Evolutionary conservation across 2,888 invertebrate genomes (phyloP).

Genomic region (Eucriotettix oculatus): DNA sequence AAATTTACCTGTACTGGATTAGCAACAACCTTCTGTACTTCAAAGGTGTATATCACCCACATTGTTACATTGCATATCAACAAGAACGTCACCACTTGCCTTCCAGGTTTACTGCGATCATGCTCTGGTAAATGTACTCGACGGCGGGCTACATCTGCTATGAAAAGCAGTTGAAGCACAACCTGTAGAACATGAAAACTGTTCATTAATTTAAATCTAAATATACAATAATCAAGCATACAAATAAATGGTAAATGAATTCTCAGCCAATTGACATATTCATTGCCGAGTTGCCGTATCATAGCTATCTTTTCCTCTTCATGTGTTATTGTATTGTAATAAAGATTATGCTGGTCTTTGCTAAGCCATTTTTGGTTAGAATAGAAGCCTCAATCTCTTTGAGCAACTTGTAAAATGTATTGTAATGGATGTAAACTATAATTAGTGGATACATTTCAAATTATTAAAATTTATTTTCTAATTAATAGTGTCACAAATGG

Average conservation of each 20-base stretch:
- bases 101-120: conserved; percentile 84
- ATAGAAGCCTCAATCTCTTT: too few species aligned
- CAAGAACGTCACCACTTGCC: conserved; percentile 88
- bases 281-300: too few species aligned
- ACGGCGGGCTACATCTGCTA: conserved; percentile 81
- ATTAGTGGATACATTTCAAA: too few species aligned
- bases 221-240: background rate
- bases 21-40: conserved; percentile 82
- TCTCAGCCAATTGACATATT: background rate
- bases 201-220: background rate
- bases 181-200: conserved; percentile 36
- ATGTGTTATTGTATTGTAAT: too few species aligned
- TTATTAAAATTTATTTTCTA: too few species aligned
- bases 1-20: conserved; percentile 57
- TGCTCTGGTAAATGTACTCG: conserved; percentile 83
- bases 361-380: too few species aligned
- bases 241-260: background rate
- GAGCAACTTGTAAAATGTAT: too few species aligned
- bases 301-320: too few species aligned
- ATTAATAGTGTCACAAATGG: too few species aligned
- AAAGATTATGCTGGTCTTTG: too few species aligned
- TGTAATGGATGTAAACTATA: too few species aligned
- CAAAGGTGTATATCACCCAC: conserved; percentile 92
- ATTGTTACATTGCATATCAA: conserved; percentile 90
- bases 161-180: conserved; percentile 82